Evolutionary conservation across 2,888 invertebrate genomes (phyloP), one percentile per base, ranked within the genome.

Genomic region (Parasteatoda lunata): DNA sequence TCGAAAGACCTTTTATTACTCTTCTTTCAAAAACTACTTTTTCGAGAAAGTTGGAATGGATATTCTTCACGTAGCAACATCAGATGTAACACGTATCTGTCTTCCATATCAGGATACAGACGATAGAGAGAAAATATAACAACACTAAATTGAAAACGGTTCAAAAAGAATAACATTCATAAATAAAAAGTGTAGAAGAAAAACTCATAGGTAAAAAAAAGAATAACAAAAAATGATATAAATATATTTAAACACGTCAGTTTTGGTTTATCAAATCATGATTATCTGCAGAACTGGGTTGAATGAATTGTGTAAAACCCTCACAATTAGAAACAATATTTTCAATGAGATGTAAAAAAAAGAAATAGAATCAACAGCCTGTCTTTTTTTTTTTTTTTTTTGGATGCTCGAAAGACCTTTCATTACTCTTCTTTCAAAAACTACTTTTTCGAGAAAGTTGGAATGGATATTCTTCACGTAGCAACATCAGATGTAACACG

Each of bases 161-260:
- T 30, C 9, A 45, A 68, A 68, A 30, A n/a, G 68, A 9, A 30
- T 47, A 11, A 30, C 51, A 65, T 15, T 51, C 48, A 48, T 76
- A 76, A 76, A 76, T 76, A 64, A 76, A 76, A 65, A 65, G 15
- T 11, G 2, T 65, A 7, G 65, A 15, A 47, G 1, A 13, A 9
- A 4, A 15, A 75, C 7, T 9, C 9, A n/a, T 13, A 9, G n/a
- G 59, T 13, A 30, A 59, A 59, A 13, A 59, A 68, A 68, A 68
- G 66, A 15, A 15, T 68, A 68, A 68, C n/a, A 68, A 68, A 68
- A 30, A 30, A 30, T 0, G 0, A 1, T 30, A 1, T 30, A 1
- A 30, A 30, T 2, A 30, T 30, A 30, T 30, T 30, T 30, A 30
- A 30, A 30, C 30, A 30, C 2, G 30, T 30, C 2, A 30, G 30